These are phyloP conservation scores for Megathymus violae DNA, from an alignment of 1,140 invertebrate species.

Conservation along the genomic window DNA sequence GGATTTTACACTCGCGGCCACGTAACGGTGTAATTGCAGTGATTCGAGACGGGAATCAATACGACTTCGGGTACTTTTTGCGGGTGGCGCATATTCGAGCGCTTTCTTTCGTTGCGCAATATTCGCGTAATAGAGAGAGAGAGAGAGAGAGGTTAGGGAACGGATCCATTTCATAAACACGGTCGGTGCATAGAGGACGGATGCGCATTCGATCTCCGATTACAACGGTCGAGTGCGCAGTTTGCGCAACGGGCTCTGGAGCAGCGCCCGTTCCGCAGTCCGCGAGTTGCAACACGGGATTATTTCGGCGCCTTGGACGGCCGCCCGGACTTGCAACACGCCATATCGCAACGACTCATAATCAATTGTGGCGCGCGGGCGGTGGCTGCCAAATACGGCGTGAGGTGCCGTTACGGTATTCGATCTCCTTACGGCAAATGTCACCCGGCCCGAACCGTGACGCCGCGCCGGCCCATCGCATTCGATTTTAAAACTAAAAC, in stretches of 20 bases:
- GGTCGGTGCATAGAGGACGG: conserved; percentile 38
- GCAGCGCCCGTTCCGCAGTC: conserved; percentile 74
- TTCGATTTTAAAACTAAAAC: conserved; percentile 82
- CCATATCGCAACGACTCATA: conserved; percentile 80
- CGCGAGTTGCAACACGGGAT: conserved; percentile 78
- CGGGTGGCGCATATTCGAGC: conserved; percentile 57
- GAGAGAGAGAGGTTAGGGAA: conserved; percentile 65
- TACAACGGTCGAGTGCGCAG: conserved; percentile 45
- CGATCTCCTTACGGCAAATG: conserved; percentile 58
- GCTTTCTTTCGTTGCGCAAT: conserved; percentile 78
- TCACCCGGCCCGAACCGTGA: conserved; percentile 53
- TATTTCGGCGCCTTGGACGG: conserved; percentile 77
- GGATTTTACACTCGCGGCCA: conserved; percentile 74
- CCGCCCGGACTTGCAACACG: conserved; percentile 79
- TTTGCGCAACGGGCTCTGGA: conserved; percentile 70
- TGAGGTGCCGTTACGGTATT: conserved; percentile 51
- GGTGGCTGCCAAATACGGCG: conserved; percentile 69
- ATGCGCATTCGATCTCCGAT: conserved; percentile 59
- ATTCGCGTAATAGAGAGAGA: conserved; percentile 62
- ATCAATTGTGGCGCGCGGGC: conserved; percentile 77
- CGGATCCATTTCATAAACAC: conserved; percentile 61
- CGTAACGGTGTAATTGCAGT: conserved; percentile 81
- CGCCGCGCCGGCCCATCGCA: conserved; percentile 49
- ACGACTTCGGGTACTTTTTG: conserved; percentile 70
- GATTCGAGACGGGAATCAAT: conserved; percentile 73